These are phyloP conservation scores for Cryptosula pallasiana DNA, from an alignment of 2,888 invertebrate genomes.

Conservation along the genomic window DNA sequence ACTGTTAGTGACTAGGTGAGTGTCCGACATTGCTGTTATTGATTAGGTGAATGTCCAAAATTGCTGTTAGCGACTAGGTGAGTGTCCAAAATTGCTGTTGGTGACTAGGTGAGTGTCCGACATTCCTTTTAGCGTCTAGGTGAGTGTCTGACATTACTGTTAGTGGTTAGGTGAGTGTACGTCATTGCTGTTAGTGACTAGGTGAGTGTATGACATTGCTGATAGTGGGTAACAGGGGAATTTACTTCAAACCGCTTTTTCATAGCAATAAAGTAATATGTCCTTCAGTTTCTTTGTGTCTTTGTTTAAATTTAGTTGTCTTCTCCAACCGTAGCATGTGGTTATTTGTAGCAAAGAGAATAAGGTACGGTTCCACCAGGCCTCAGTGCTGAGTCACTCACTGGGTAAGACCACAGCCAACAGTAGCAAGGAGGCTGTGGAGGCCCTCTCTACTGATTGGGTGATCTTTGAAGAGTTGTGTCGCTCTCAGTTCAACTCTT, in stretches of 20 bases:
- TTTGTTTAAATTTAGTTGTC: too few relatives aligned
- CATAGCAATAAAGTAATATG: too few relatives aligned
- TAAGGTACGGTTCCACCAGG: slow-evolving; percentile 62
- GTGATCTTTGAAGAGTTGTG: slow-evolving; percentile 80
- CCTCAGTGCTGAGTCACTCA: slow-evolving; percentile 59
- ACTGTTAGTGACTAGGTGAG: background rate
- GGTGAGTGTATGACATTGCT: too few relatives aligned
- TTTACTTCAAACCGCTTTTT: too few relatives aligned
- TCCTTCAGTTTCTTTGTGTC: too few relatives aligned
- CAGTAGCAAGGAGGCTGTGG: slow-evolving; percentile 36
- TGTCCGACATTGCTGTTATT: too few relatives aligned
- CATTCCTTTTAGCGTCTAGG: too few relatives aligned
- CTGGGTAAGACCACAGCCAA: slow-evolving; percentile 28
- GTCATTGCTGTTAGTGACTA: too few relatives aligned
- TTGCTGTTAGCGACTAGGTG: background rate
- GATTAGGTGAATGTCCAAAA: background rate
- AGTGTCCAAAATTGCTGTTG: background rate
- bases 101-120: background rate
- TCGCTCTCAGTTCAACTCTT: slow-evolving; percentile 56
- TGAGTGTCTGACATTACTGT: too few relatives aligned
- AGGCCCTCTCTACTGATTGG: slow-evolving; percentile 70
- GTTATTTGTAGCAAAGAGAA: slow-evolving; percentile 58
- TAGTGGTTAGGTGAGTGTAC: too few relatives aligned
- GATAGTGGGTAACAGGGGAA: too few relatives aligned
- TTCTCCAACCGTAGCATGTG: background rate